These are phyloP conservation scores for Siniperca undulata DNA, from an alignment of 2,797 vertebrate species.

Conservation along the genomic window DNA sequence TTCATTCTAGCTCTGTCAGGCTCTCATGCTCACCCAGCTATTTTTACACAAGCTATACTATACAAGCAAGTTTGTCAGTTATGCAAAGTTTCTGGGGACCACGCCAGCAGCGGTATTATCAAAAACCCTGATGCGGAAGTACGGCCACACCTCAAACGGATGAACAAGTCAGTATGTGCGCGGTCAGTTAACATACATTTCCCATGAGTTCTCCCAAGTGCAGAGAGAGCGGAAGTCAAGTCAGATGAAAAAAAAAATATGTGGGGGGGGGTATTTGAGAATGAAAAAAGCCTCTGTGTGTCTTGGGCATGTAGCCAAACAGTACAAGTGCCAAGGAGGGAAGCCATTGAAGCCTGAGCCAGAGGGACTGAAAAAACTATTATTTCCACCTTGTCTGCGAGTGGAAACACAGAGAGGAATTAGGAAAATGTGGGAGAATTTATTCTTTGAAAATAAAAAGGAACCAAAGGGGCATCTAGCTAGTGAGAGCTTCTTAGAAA, in stretches of 20 bases:
- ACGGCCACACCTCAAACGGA: slow-evolving; percentile 37
- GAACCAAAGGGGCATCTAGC: neutral
- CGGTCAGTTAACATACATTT: slow-evolving; percentile 41
- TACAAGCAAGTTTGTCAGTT: slow-evolving; percentile 67
- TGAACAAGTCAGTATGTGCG: slow-evolving; percentile 47
- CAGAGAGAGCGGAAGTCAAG: slow-evolving; percentile 48
- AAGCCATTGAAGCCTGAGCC: slow-evolving; percentile 71
- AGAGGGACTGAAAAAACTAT: slow-evolving; percentile 57
- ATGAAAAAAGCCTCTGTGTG: slow-evolving; percentile 66
- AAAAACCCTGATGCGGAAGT: slow-evolving; percentile 32
- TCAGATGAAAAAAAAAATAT: slow-evolving; percentile 22
- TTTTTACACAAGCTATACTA: slow-evolving; percentile 70
- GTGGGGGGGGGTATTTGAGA: slow-evolving; percentile 46
- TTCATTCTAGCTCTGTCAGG: slow-evolving; percentile 57
- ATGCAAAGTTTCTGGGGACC: slow-evolving; percentile 64
- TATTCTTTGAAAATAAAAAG: slow-evolving; percentile 19
- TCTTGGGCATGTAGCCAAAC: slow-evolving; percentile 68
- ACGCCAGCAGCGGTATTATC: slow-evolving; percentile 32
- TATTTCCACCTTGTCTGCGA: slow-evolving; percentile 62
- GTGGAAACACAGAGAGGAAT: slow-evolving; percentile 39
- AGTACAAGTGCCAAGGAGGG: slow-evolving; percentile 67
- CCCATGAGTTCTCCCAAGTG: slow-evolving; percentile 50
- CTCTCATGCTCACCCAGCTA: slow-evolving; percentile 65
- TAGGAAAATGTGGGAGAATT: slow-evolving; percentile 16
- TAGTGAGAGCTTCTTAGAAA: neutral